phyloP scores from a whole-genome alignment of 2,113 vertebrate genomes.

The Sylvicapra grimmia region DNA sequence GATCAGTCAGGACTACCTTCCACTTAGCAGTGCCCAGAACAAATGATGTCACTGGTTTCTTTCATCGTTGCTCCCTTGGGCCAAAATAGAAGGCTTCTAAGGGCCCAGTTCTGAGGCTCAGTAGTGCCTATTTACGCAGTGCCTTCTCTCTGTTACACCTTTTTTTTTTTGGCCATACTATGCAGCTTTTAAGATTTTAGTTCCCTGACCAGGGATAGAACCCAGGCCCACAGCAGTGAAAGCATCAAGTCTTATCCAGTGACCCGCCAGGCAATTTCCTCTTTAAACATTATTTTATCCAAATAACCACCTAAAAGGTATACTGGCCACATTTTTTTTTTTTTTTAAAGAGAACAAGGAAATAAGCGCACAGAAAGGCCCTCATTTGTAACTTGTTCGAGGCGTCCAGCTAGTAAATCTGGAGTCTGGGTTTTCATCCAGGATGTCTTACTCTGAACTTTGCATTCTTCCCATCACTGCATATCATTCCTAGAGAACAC shows the following conservation, averaged over 20 bases:
- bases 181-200: neutral
- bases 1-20: neutral
- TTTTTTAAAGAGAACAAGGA: neutral
- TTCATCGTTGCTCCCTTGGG: neutral
- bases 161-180: neutral
- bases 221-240: neutral
- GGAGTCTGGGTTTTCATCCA: neutral
- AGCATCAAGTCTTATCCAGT: neutral
- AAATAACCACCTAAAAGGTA: neutral
- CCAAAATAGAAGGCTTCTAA: neutral
- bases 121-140: neutral
- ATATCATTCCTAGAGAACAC: neutral
- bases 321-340: neutral
- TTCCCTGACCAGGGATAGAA: neutral
- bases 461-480: neutral
- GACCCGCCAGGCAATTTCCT: neutral
- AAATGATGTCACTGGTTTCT: neutral
- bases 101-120: no score
- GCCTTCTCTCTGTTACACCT: neutral
- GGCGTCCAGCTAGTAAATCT: neutral
- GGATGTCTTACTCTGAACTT: neutral
- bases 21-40: neutral
- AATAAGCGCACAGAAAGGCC: neutral
- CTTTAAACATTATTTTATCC: neutral
- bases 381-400: neutral